Evolutionary conservation across 92 coral and sea anemone genomes (phyloP), one percentile per base, ranked within the genome.

Genomic region (Pocillopora meandrina): DNA sequence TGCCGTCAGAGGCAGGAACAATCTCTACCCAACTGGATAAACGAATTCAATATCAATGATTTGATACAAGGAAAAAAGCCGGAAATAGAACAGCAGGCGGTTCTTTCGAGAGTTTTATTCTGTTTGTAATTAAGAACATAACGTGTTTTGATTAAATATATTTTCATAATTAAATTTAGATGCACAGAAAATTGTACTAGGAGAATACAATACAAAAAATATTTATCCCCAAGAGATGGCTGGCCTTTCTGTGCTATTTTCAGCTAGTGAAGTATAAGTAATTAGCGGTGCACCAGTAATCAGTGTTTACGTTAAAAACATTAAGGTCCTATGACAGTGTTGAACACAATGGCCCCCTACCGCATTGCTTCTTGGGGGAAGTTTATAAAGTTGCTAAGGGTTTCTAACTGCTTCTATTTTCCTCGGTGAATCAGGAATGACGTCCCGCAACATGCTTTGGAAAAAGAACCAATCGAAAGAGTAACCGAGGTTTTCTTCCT

Each of bases 381-480:
- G 15, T 34, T 56, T 8, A 34, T 10, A 8, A 9, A 76, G 88
- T 84, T 84, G 88, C 88, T 84, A 84, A 75, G 88, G 12, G 75
- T 21, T 13, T 26, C 13, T 52, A 14, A 18, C 63, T n/a, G 2
- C 13, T 31, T 20, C 14, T 72, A 72, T 83, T 61, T 83, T 84
- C 56, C 88, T 47, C 59, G 76, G 88, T 84, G 88, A 84, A 76
- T 7, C 47, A 56, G 88, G 88, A 84, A 76, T 84, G 88, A 83
- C 36, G 72, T 35, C 8, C 21, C 60, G 56, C 61, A 83, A 20
- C 74, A 83, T 83, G 86, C 21, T 34, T 58, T 58, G 42, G 11
- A 71, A 81, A 60, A 70, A 71, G 78, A 67, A 35, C 35, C 15
- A 70, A 70, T 36, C 74, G 74, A 70, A 35, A 35, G 74, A 33